phyloP scores from a whole-genome alignment of 2,113 vertebrate genomes.

The Lagenorhynchus albirostris region DNA sequence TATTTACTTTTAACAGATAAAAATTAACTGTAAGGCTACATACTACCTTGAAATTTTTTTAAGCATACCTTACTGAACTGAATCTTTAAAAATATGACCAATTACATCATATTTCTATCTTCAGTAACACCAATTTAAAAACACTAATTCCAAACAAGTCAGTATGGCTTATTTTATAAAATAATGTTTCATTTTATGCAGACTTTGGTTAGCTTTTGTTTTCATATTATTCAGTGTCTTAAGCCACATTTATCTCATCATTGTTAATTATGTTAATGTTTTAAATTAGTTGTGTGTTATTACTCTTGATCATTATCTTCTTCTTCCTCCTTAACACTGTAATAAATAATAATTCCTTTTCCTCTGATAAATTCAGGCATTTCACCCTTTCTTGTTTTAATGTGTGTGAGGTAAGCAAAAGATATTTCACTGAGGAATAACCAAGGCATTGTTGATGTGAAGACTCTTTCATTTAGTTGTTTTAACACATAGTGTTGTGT shows the following conservation, averaged over 20 bases:
- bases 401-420: conserved; percentile 21
- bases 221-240: background rate
- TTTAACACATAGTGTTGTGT: background rate
- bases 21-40: background rate
- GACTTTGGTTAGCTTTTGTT: background rate
- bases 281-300: conserved; percentile 31
- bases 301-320: background rate
- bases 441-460: background rate
- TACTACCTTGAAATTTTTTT: background rate
- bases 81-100: conserved; percentile 21
- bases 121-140: background rate
- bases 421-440: background rate
- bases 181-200: conserved; percentile 10
- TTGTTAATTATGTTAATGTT: background rate
- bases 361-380: conserved; percentile 35
- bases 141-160: background rate
- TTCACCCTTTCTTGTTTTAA: conserved; percentile 8
- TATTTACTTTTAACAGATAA: conserved; percentile 67
- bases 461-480: background rate
- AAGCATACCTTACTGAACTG: background rate
- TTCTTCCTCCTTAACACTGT: background rate
- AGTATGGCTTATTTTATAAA: background rate
- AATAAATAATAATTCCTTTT: conserved; percentile 6
- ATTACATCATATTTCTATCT: background rate
- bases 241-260: background rate